Base-by-base conservation (phyloP, 2,797 vertebrate species). In the Tiaroga cobitis region DNA sequence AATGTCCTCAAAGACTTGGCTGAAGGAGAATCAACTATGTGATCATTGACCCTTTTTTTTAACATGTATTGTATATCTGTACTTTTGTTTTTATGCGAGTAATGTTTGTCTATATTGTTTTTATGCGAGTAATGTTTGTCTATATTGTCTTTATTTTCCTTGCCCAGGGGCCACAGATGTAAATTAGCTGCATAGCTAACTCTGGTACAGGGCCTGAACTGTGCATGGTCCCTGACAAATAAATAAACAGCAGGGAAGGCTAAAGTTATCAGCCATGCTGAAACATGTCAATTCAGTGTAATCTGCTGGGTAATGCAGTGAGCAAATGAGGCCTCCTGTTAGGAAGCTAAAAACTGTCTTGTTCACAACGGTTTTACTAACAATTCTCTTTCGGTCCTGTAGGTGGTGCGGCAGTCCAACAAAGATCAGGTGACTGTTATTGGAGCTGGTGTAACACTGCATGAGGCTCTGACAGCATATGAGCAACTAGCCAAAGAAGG, bases 401-500 rank as follows among this genome's bases (percentile, higher is more conserved):
- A 98, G 97, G 94, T 98, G 77, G 92, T 98, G 54, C 94, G 94
- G 29, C 90, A 96, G 86, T 96, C 94, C 70, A 90, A 89, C 79
- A 92, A 46, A 0, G 97, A 98, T 90, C 87, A 91, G 19, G 95
- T 96, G 85, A 97, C 96, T 0, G 96, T 98, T 70, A 93, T 98
- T 80, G 96, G 96, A 69, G 97, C 97, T 85, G 97, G 97, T 29
- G 86, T 98, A 13, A 97, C 97, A 4, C 90, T 98, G 76, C 96
- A 97, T 0, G 96, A 98, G 87, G 95, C 96, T 5, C 93, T 98
- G 32, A 49, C 90, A 84, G 97, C 97, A 88, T 95, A 96, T 4
- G 95, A 94, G 4, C 90, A 90, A 5, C 93, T 98, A 69, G 92
- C 94, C 73, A 93, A 92, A 84, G 93, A 97, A 95, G 97, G 97